These are phyloP conservation scores for Pinna nobilis DNA, from an alignment of 1,140 invertebrate genomes.

Conservation along the genomic window DNA sequence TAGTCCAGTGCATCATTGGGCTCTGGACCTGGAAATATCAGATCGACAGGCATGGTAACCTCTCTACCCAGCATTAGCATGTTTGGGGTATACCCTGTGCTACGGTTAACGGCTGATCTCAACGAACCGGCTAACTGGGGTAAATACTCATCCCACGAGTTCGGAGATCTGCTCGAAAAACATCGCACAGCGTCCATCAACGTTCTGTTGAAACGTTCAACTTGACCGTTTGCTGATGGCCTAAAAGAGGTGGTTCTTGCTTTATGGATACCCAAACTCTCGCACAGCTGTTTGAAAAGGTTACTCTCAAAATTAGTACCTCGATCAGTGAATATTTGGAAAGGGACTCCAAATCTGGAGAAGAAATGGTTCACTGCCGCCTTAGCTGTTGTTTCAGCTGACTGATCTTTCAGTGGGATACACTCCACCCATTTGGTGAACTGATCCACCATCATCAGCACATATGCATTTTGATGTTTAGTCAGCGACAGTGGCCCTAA, in stretches of 20 bases:
- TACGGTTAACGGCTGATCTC: not conserved
- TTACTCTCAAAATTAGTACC: conserved; percentile 29
- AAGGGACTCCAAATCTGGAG: conserved; percentile 31
- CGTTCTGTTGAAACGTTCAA: conserved; percentile 27
- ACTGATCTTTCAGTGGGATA: conserved; percentile 7
- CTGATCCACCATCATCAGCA: conserved; percentile 23
- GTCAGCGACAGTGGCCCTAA: conserved; percentile 6
- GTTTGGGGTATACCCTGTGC: conserved; percentile 13
- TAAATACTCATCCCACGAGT: not conserved
- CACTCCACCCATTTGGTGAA: conserved; percentile 27
- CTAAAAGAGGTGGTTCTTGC: conserved; percentile 27
- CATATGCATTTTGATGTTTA: conserved; percentile 14
- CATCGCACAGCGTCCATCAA: conserved; percentile 27
- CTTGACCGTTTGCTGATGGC: conserved; percentile 36
- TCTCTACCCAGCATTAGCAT: conserved; percentile 6
- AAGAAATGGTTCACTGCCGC: conserved; percentile 16
- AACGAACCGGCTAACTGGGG: not conserved
- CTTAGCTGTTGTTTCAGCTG: conserved; percentile 12
- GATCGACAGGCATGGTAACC: conserved; percentile 1
- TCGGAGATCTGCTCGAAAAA: not conserved
- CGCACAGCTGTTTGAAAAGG: conserved; percentile 28
- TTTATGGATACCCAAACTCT: conserved; percentile 30
- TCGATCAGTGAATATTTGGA: conserved; percentile 32
- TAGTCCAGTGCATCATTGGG: too few relatives aligned
- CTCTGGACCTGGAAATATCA: too few relatives aligned